A percentile compares a stretch with the other conserved stretches of the same genome.
Evolutionary conservation across 1,140 invertebrate species (phyloP).

Genomic region (Polyergus mexicanus): DNA sequence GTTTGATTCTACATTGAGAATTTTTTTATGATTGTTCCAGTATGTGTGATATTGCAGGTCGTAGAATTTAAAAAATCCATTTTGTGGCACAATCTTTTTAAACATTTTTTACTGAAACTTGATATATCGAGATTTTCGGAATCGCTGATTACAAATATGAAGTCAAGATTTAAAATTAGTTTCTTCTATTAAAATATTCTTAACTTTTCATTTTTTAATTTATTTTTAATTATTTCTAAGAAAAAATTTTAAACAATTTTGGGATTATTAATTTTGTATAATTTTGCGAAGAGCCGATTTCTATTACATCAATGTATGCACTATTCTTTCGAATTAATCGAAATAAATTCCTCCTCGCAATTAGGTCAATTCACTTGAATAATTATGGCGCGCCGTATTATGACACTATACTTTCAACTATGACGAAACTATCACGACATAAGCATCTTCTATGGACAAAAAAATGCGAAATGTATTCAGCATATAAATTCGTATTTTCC

Average conservation of each 20-base stretch:
- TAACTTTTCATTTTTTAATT: no score
- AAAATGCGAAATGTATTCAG: not conserved
- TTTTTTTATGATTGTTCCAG: no score
- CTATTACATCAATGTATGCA: not conserved
- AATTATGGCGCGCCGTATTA: conserved; percentile 2
- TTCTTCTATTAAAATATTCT: no score
- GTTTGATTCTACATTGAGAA: not conserved
- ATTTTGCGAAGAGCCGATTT: no score
- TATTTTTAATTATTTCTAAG: no score
- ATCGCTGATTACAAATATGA: no score
- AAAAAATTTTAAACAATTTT: not conserved
- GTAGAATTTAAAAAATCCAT: no score
- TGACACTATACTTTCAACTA: conserved; percentile 12
- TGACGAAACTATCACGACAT: not conserved
- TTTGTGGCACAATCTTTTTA: no score
- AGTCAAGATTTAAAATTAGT: no score
- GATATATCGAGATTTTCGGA: no score
- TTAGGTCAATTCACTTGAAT: conserved; percentile 10
- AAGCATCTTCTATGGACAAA: not conserved
- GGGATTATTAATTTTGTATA: not conserved
- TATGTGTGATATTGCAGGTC: no score
- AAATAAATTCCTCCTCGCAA: conserved; percentile 17
- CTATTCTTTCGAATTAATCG: not conserved
- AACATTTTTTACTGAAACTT: no score
- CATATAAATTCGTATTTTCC: not conserved